Evolutionary conservation across 1,140 invertebrate species (phyloP).

Genomic region (Sitodiplosis mosellana): DNA sequence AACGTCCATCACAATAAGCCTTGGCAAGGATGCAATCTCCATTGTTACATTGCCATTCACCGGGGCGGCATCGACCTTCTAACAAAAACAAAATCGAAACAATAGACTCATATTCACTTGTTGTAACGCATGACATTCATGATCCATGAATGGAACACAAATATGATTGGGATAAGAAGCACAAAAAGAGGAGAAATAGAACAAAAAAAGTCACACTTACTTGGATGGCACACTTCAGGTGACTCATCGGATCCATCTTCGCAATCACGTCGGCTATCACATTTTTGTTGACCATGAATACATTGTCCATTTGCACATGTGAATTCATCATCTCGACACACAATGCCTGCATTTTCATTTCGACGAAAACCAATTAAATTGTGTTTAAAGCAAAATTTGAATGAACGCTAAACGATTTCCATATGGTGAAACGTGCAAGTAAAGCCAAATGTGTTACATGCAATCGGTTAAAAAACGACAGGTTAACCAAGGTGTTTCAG

Average conservation of each 20-base stretch:
- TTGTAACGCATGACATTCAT: not conserved
- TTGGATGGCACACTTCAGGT: constrained; percentile 20
- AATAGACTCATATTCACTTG: not conserved
- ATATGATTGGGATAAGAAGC: not conserved
- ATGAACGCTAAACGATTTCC: not conserved
- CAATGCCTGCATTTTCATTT: no score
- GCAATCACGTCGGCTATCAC: constrained; percentile 62
- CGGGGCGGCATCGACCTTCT: constrained; percentile 23
- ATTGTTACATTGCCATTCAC: constrained; percentile 29
- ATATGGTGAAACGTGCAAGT: no score
- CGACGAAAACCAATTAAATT: no score
- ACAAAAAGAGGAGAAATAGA: not conserved
- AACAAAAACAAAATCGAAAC: not conserved
- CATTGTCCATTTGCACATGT: constrained; percentile 19
- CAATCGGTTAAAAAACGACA: not conserved
- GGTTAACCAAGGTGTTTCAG: not conserved
- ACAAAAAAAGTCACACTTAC: constrained; percentile 5
- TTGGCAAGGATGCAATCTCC: constrained; percentile 31
- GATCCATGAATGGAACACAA: not conserved
- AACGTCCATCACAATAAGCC: constrained; percentile 39
- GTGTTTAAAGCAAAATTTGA: no score
- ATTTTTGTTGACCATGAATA: constrained; percentile 22
- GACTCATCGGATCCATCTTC: constrained; percentile 69
- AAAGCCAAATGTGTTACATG: no score
- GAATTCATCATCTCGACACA: constrained; percentile 4